phyloP scores from a whole-genome alignment of 2,888 invertebrate species.

The Encarsia formosa region DNA sequence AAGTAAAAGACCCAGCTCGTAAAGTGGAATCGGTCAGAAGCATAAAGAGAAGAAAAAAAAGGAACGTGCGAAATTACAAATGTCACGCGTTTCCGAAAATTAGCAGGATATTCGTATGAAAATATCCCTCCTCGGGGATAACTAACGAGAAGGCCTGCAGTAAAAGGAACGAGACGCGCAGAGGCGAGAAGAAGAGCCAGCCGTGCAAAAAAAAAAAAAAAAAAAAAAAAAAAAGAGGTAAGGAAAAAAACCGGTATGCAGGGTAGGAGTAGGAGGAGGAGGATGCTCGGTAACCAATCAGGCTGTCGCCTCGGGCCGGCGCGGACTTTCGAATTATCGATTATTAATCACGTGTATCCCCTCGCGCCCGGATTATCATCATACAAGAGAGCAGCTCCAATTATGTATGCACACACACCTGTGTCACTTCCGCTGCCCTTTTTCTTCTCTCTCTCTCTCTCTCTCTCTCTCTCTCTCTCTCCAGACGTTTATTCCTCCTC shows the following conservation, averaged over 20 bases:
- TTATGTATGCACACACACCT: too few species aligned
- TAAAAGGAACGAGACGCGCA: too few species aligned
- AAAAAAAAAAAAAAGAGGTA: conserved; percentile 8
- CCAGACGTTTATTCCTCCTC: neutral
- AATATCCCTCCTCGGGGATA: conserved; percentile 17
- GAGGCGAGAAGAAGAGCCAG: conserved; percentile 36
- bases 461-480: neutral
- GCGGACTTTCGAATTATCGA: conserved; percentile 23
- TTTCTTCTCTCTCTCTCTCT: too few species aligned
- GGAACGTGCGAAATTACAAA: conserved; percentile 9
- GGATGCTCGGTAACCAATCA: conserved; percentile 44
- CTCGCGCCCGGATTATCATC: conserved; percentile 21
- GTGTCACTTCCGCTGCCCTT: too few species aligned
- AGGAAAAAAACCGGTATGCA: conserved; percentile 35
- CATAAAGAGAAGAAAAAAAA: too few species aligned
- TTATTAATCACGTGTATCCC: conserved; percentile 24
- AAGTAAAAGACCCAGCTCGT: too few species aligned
- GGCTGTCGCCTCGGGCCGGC: conserved; percentile 24
- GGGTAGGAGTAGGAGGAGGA: conserved; percentile 41
- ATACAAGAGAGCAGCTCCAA: too few species aligned
- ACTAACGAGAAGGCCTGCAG: conserved; percentile 12
- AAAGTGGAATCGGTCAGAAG: too few species aligned
- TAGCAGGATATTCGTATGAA: conserved; percentile 18
- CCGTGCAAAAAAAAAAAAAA: conserved; percentile 27
- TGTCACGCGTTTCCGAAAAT: conserved; percentile 20